Conservation (phyloP, 2,888 invertebrate species). For the Ethmia dodecea region DNA sequence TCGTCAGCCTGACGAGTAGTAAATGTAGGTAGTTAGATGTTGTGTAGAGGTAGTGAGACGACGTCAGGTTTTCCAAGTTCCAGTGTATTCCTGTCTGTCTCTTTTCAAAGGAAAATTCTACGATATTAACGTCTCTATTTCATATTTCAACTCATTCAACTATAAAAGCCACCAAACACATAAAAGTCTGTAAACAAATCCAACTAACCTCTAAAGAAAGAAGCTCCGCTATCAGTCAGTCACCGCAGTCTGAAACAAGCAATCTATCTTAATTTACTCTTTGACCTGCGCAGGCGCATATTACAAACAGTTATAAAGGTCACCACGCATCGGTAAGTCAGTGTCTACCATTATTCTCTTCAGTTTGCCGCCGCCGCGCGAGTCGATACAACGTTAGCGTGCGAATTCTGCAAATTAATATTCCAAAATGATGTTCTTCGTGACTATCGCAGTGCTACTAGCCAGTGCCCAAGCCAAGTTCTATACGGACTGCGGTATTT, state of each 20-base stretch:
- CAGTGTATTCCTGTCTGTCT: no score
- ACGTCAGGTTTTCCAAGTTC: no score
- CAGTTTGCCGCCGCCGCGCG: constrained; percentile 55
- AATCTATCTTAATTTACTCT: constrained; percentile 32
- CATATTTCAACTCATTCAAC: no score
- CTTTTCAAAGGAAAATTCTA: no score
- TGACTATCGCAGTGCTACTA: constrained; percentile 43
- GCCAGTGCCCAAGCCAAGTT: constrained; percentile 61
- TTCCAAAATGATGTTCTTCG: constrained; percentile 46
- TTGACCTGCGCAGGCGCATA: constrained; percentile 58
- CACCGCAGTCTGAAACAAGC: no score
- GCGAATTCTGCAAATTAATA: constrained; percentile 27
- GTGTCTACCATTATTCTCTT: constrained; percentile 27
- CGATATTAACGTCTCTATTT: no score
- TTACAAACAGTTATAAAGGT: constrained; percentile 59
- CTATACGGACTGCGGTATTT: constrained; percentile 65
- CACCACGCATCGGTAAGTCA: constrained; percentile 27
- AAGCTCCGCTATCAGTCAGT: background rate
- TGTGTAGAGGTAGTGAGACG: no score
- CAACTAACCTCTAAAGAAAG: no score
- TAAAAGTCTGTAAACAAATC: no score
- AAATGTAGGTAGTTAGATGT: no score
- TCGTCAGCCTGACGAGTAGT: no score
- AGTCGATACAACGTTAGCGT: constrained; percentile 62
- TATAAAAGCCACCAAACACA: no score